Base-by-base conservation (phyloP, 1,140 invertebrate species). In the Papilio polyxenes region DNA sequence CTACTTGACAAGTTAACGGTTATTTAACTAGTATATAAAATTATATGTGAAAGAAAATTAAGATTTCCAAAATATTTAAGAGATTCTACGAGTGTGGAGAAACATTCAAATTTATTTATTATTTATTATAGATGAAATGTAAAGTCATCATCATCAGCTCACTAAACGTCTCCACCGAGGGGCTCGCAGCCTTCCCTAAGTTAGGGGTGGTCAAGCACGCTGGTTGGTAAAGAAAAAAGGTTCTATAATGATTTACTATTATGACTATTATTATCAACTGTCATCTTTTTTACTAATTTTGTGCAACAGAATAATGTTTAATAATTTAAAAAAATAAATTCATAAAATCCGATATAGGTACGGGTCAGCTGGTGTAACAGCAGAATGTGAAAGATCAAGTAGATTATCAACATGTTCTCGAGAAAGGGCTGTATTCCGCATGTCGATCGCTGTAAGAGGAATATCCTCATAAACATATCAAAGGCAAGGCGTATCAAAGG, bases 391-490 rank as follows among this genome's bases (percentile, higher is more conserved):
- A 65, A 23, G 31, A 37, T 48, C 75, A 77, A 53, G 75, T 77
- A 37, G 75, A 53, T 49, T 77, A 76, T 13, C 48, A 49, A 49
- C 11, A 51, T 53, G 44, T 75, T n/a, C 74, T 49, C 17, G 40
- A 75, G 44, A 75, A 75, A 75, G 74, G 74, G 9, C 44, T 75
- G 40, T 75, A 31, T 72, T 53, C 48, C 4, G 75, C 44, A 53
- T 48, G 17, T 76, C 40, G 74, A 23, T 75, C 44, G 44, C 10
- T 53, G 7, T 53, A 77, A 77, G 49, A 53, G 49, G 48, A 74
- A 74, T 74, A 77, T 77, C 48, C 74, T 53, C 49, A 77, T 77
- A 77, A 77, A 37, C 75, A 77, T 77, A 77, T 77, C 75, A 77
- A 77, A 77, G 75, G 44, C 75, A 23, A 77, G n/a, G 11, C 48